Conservation (phyloP, 2,113 vertebrate species). For the Morone saxatilis region DNA sequence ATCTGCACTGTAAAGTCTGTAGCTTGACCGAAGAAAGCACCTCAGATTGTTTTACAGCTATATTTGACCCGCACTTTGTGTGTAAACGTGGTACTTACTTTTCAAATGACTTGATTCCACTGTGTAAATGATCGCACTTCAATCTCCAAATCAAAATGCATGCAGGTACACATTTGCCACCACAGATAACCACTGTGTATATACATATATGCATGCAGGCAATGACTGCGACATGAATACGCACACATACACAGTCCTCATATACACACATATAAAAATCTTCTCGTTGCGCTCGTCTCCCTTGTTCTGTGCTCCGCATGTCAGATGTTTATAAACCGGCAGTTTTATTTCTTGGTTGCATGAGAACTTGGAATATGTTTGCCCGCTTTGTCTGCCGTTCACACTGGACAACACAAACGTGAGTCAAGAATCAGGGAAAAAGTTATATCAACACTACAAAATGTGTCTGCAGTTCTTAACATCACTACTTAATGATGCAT, state of each 20-base stretch:
- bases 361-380: background rate
- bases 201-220: background rate
- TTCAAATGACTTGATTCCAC: background rate
- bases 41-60: background rate
- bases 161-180: background rate
- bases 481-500: background rate
- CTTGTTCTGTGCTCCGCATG: constrained; percentile 3
- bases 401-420: constrained; percentile 2
- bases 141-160: constrained; percentile 12
- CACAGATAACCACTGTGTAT: no score
- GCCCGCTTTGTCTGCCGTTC: background rate
- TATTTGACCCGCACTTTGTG: background rate
- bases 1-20: constrained; percentile 16
- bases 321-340: background rate
- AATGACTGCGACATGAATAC: background rate
- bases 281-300: background rate
- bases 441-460: background rate
- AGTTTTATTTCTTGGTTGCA: constrained; percentile 22
- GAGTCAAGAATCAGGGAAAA: background rate
- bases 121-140: background rate
- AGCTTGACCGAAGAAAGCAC: constrained; percentile 31
- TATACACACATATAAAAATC: background rate
- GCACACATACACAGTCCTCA: background rate
- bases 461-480: background rate
- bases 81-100: background rate